Evolutionary conservation across 2,113 vertebrate species (phyloP).

Genomic region (Leucosticte australis): DNA sequence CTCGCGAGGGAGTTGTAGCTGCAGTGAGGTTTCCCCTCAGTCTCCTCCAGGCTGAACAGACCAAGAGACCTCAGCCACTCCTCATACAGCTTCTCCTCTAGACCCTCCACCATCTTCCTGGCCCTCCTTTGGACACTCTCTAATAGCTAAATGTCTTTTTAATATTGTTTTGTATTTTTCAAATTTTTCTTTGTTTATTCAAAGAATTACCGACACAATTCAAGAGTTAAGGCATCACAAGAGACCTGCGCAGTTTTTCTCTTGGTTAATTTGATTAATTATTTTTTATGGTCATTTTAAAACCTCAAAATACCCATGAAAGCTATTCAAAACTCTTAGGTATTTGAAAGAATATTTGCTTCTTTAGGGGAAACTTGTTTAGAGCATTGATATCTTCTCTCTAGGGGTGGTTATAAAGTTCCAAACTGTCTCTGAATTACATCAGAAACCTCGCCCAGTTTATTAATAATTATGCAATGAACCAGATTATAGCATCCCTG

Average conservation of each 20-base stretch:
- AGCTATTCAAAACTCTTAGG: neutral
- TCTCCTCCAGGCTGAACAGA: neutral
- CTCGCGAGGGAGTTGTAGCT: accelerated
- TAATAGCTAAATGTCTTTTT: neutral
- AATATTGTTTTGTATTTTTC: neutral
- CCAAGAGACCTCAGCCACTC: neutral
- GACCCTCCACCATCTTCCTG: neutral
- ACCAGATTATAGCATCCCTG: neutral
- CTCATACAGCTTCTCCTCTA: accelerated
- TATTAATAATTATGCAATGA: neutral
- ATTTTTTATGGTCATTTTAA: neutral
- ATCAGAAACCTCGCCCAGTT: neutral
- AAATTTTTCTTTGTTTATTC: neutral
- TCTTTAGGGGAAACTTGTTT: neutral
- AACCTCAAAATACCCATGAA: neutral
- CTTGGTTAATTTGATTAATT: neutral
- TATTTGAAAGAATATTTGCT: neutral
- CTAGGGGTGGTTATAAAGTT: neutral
- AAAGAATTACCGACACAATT: neutral
- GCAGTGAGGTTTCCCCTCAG: neutral
- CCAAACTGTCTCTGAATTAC: neutral
- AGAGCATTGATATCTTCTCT: neutral
- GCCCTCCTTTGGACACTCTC: neutral
- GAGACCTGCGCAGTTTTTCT: neutral
- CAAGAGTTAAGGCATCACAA: neutral